Evolutionary conservation across 92 coral and sea anemone species (phyloP).

Genomic region (Scolanthus callimorphus): DNA sequence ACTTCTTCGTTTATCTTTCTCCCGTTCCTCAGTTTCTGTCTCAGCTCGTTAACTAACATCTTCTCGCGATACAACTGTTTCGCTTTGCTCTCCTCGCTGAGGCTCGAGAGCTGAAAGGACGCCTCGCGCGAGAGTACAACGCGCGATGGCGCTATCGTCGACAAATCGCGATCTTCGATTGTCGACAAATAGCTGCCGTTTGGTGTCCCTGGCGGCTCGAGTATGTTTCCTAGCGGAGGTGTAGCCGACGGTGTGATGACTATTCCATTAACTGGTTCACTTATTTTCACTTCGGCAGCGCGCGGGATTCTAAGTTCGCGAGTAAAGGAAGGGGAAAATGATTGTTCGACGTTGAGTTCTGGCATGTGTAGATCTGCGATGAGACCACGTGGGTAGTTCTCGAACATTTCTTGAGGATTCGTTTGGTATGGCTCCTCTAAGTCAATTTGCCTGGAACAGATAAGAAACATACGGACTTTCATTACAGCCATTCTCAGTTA

Average conservation of each 20-base stretch:
- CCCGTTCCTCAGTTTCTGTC: conserved; percentile 51
- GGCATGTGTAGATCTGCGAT: conserved; percentile 45
- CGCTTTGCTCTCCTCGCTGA: conserved; percentile 61
- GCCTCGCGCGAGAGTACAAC: conserved; percentile 52
- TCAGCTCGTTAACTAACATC: conserved; percentile 64
- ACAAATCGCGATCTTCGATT: not conserved
- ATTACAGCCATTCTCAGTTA: too few relatives aligned
- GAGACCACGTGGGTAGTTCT: conserved; percentile 42
- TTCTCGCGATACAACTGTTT: conserved; percentile 60
- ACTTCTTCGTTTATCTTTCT: conserved; percentile 25
- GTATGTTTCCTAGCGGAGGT: too few relatives aligned
- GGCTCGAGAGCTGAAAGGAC: conserved; percentile 43
- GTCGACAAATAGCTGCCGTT: not conserved
- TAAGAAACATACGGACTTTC: too few relatives aligned
- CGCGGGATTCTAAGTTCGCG: conserved; percentile 74
- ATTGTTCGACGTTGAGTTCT: conserved; percentile 1
- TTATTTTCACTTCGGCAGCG: conserved; percentile 68
- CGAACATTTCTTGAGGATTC: conserved; percentile 12
- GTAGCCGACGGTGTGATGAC: too few relatives aligned
- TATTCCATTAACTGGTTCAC: conserved; percentile 42
- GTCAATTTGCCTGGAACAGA: too few relatives aligned
- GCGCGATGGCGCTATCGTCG: not conserved
- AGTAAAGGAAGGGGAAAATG: conserved; percentile 50
- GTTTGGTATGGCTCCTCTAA: too few relatives aligned
- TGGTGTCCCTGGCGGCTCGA: not conserved